A percentile compares a stretch with the other conserved stretches of the same genome.
These are phyloP conservation scores for Danio tinwini DNA, from an alignment of 2,797 vertebrate genomes.

Conservation along the genomic window DNA sequence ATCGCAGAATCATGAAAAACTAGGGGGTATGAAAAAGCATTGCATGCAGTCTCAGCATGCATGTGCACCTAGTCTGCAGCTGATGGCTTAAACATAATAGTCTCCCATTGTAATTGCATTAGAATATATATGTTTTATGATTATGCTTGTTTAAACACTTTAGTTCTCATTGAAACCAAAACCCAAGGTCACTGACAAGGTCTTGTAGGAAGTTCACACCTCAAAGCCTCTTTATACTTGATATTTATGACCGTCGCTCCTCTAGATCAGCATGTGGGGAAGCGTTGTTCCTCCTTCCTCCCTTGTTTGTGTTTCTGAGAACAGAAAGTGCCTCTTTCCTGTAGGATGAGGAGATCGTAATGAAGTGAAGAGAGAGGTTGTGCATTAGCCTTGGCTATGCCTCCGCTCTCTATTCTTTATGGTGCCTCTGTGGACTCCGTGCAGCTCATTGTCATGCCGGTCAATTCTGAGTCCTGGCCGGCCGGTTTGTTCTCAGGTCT, in stretches of 20 bases:
- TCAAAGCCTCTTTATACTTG: neutral
- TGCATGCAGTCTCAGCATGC: too few relatives aligned
- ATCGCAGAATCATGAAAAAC: too few relatives aligned
- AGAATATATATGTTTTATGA: neutral
- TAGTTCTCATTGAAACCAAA: neutral
- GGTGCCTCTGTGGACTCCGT: conserved; percentile 40
- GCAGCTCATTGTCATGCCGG: conserved; percentile 50
- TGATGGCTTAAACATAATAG: too few relatives aligned
- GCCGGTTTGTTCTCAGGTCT: conserved; percentile 60
- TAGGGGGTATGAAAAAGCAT: too few relatives aligned
- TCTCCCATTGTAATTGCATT: too few relatives aligned
- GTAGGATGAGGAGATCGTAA: conserved; percentile 28
- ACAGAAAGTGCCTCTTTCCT: conserved; percentile 40
- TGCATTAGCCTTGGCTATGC: conserved; percentile 25
- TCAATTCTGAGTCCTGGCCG: conserved; percentile 49
- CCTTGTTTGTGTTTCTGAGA: conserved; percentile 18
- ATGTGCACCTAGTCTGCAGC: too few relatives aligned
- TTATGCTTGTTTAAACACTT: neutral
- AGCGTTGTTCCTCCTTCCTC: conserved; percentile 27
- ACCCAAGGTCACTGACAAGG: neutral
- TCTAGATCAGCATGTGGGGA: conserved; percentile 15
- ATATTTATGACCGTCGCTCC: conserved; percentile 26
- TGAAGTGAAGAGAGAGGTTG: conserved; percentile 31
- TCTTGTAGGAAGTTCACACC: neutral
- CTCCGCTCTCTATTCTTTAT: conserved; percentile 29